These are phyloP conservation scores for Cheilosia soror DNA, from an alignment of 2,888 invertebrate species.

Conservation along the genomic window DNA sequence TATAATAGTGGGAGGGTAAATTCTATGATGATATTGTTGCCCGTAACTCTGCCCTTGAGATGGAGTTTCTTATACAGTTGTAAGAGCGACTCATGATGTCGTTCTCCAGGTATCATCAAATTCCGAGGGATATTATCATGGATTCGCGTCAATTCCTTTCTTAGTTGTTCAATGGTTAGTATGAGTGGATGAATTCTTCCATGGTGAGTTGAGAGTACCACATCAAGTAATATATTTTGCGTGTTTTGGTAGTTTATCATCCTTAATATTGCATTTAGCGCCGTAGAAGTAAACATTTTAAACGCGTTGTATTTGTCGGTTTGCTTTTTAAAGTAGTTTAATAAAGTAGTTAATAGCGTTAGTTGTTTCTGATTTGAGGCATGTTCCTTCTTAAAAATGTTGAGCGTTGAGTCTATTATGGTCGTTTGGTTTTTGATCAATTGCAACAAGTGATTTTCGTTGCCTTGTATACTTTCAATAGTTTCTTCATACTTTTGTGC, in stretches of 20 bases:
- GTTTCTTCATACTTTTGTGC: too few relatives aligned
- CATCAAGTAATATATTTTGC: slow-evolving; percentile 15
- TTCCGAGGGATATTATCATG: slow-evolving; percentile 8
- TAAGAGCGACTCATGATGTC: slow-evolving; percentile 17
- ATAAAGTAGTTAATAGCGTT: too few relatives aligned
- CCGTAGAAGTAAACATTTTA: too few relatives aligned
- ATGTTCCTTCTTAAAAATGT: too few relatives aligned
- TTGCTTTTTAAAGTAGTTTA: too few relatives aligned
- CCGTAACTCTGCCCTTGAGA: slow-evolving; percentile 10
- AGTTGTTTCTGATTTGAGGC: too few relatives aligned
- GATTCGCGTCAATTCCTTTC: slow-evolving; percentile 9
- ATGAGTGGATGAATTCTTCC: slow-evolving; percentile 6
- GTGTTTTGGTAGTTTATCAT: slow-evolving; percentile 11
- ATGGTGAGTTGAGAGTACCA: too few relatives aligned
- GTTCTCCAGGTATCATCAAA: slow-evolving; percentile 14
- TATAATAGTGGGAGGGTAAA: slow-evolving; percentile 8
- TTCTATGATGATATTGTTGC: slow-evolving; percentile 13
- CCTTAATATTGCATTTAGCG: too few relatives aligned
- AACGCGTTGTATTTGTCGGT: not conserved
- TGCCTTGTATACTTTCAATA: too few relatives aligned
- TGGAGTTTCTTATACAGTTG: slow-evolving; percentile 2
- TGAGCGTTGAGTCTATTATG: too few relatives aligned
- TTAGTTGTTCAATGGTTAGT: slow-evolving; percentile 13
- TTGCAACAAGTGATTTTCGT: too few relatives aligned
- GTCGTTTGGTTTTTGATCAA: too few relatives aligned